Conservation (phyloP, 2,113 vertebrate species). For the Hippocampus guttulatus region DNA sequence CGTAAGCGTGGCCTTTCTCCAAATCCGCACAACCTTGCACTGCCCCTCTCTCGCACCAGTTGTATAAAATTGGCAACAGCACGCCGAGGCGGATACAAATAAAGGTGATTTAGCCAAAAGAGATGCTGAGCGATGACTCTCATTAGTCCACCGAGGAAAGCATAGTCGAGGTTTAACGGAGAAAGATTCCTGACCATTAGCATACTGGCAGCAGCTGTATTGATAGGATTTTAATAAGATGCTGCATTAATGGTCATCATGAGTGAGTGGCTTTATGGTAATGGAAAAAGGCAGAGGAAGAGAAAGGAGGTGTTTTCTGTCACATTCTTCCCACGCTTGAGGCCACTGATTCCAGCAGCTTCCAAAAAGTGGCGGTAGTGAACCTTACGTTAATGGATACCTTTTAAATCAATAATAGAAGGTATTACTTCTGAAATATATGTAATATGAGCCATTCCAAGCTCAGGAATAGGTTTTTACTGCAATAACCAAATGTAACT, state of each 20-base stretch:
- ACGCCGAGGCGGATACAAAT: conserved; percentile 76
- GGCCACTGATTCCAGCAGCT: conserved; percentile 29
- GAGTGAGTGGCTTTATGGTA: conserved; percentile 78
- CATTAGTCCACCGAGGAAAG: conserved; percentile 77
- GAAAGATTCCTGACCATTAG: conserved; percentile 79
- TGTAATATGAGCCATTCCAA: neutral
- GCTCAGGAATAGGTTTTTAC: neutral
- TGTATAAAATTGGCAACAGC: conserved; percentile 70
- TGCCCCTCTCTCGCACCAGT: conserved; percentile 63
- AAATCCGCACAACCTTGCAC: conserved; percentile 49
- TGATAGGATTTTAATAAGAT: conserved; percentile 83
- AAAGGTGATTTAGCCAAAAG: conserved; percentile 81
- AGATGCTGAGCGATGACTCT: conserved; percentile 78
- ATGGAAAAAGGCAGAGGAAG: conserved; percentile 68
- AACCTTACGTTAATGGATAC: neutral
- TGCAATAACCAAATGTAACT: neutral
- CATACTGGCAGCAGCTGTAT: conserved; percentile 69
- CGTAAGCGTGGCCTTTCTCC: conserved; percentile 35
- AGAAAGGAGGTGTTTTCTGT: conserved; percentile 66
- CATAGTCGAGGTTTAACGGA: conserved; percentile 76
- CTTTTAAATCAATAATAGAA: neutral
- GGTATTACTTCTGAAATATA: neutral
- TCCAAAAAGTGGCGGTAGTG: conserved; percentile 1
- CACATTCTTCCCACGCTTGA: conserved; percentile 43
- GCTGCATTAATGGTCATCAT: conserved; percentile 76